phyloP scores from a whole-genome alignment of 2,797 vertebrate species.

The Nasua narica region DNA sequence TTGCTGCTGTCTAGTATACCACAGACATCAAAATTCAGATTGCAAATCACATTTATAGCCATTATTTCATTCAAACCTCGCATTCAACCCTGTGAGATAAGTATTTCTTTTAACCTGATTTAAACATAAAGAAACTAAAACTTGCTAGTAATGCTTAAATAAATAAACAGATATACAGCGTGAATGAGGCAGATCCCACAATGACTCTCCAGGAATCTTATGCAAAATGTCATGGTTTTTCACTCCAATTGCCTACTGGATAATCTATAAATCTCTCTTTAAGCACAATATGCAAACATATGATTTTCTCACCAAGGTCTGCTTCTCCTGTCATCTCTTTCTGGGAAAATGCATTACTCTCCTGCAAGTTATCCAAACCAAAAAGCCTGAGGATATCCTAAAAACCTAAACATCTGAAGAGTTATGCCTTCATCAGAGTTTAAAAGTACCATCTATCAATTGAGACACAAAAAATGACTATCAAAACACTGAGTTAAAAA shows the following conservation, averaged over 20 bases:
- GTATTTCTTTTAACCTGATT: background rate
- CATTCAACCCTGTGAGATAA: background rate
- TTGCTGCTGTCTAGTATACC: background rate
- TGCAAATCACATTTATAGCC: background rate
- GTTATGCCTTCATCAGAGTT: background rate
- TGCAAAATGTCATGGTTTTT: background rate
- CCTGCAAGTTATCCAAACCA: background rate
- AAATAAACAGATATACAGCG: background rate
- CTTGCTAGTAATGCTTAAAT: background rate
- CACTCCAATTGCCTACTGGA: background rate
- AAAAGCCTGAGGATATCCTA: background rate
- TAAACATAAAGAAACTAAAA: background rate
- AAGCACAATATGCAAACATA: background rate
- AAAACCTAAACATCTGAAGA: background rate
- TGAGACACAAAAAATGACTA: background rate
- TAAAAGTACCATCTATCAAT: background rate
- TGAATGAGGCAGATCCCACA: background rate
- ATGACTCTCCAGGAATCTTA: background rate
- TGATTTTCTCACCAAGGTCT: background rate
- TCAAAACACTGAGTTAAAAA: background rate
- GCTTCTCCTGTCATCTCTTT: background rate
- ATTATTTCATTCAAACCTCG: background rate
- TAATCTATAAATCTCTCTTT: background rate
- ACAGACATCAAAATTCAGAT: background rate
- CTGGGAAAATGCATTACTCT: background rate